phyloP scores from a whole-genome alignment of 2,797 vertebrate species.

The Pantherophis alleghaniensis region DNA sequence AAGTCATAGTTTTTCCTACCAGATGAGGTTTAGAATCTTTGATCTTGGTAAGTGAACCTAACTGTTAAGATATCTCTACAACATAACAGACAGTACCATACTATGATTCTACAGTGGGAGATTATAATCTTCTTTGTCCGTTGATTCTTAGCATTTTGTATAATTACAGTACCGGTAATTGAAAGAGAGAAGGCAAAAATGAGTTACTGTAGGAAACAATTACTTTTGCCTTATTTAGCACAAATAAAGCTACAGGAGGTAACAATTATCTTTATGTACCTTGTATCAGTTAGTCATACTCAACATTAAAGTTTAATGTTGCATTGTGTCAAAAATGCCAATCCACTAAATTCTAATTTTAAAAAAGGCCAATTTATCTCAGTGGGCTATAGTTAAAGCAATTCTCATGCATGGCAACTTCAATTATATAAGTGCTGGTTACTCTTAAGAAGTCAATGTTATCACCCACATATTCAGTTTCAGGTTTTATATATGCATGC shows the following conservation, averaged over 20 bases:
- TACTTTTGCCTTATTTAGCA: background rate
- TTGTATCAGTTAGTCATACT: conserved; percentile 5
- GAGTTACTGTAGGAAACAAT: background rate
- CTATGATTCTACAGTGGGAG: background rate
- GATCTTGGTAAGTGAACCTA: background rate
- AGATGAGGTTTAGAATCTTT: background rate
- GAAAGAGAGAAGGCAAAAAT: background rate
- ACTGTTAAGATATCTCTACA: background rate
- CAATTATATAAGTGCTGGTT: background rate
- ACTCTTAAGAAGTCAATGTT: conserved; percentile 7
- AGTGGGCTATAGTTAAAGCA: background rate
- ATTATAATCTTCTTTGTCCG: background rate
- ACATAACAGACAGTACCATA: background rate
- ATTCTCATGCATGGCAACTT: background rate
- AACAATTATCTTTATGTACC: conserved; percentile 16
- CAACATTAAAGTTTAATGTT: conserved; percentile 25
- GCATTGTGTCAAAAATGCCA: background rate
- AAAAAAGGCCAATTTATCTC: background rate
- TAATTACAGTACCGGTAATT: background rate
- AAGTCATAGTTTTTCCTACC: background rate
- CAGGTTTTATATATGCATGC: background rate
- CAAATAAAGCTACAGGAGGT: background rate
- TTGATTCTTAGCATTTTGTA: background rate
- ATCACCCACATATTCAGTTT: conserved; percentile 3
- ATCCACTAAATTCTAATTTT: conserved; percentile 12